These are phyloP conservation scores for Ciconia nigra DNA, from an alignment of 2,797 vertebrate species.

Conservation along the genomic window DNA sequence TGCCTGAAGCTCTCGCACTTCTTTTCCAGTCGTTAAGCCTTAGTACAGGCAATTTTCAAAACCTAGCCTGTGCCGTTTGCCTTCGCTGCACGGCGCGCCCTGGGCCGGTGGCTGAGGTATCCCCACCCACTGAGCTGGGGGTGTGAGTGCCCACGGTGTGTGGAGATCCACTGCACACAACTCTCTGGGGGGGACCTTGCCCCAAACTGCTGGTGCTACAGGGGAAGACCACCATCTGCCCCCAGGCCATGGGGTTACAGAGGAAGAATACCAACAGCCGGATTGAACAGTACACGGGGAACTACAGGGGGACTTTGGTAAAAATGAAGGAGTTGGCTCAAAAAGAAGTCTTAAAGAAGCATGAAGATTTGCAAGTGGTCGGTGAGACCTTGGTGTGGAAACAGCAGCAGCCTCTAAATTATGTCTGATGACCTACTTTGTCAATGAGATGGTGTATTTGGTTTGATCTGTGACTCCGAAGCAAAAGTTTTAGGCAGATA, in stretches of 20 bases:
- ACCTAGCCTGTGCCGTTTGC: neutral
- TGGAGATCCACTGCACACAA: neutral
- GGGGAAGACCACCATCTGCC: neutral
- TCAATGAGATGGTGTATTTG: neutral
- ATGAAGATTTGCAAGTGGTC: neutral
- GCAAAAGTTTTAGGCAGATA: neutral
- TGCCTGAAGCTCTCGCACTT: neutral
- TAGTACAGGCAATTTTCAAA: neutral
- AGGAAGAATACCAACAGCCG: neutral
- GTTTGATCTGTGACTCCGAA: neutral
- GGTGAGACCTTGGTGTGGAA: neutral
- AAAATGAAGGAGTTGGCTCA: neutral
- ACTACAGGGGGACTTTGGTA: neutral
- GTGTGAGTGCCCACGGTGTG: rapidly evolving
- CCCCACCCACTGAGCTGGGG: neutral
- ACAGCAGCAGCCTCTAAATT: neutral
- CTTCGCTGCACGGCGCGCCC: neutral
- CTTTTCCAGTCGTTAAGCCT: neutral
- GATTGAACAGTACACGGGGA: neutral
- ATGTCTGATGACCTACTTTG: neutral
- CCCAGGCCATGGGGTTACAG: neutral
- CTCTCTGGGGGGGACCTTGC: neutral
- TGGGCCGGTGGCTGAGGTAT: neutral
- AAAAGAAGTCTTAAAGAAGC: neutral
- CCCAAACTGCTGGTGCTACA: neutral